Evolutionary conservation across 2,797 vertebrate species (phyloP).

Genomic region (Garrulus glandarius): DNA sequence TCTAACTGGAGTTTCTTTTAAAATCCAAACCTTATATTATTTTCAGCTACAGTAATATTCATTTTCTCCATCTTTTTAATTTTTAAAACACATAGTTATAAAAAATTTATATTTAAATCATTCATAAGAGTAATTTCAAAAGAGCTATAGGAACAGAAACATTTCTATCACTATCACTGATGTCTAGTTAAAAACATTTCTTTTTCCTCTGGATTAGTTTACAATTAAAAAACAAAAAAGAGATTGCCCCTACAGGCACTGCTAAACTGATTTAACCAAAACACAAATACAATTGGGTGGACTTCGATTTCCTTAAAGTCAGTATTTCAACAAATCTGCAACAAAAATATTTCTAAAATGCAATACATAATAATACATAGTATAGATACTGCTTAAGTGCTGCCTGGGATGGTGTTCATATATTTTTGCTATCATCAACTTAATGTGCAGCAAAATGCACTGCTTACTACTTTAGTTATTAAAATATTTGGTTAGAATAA

Average conservation of each 20-base stretch:
- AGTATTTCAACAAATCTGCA: neutral
- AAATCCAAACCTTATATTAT: conserved; percentile 7
- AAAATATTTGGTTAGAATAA: neutral
- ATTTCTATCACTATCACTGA: neutral
- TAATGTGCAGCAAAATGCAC: neutral
- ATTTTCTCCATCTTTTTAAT: neutral
- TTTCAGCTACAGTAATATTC: neutral
- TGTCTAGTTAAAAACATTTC: conserved; percentile 45
- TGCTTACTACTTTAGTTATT: neutral
- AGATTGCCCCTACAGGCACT: conserved; percentile 14
- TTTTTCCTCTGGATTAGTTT: conserved; percentile 45
- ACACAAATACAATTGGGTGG: neutral
- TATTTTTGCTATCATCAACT: neutral
- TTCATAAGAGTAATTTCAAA: conserved; percentile 44
- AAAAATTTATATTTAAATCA: conserved; percentile 47
- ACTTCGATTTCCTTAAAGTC: neutral
- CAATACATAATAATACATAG: neutral
- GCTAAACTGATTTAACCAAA: conserved; percentile 53
- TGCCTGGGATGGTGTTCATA: neutral
- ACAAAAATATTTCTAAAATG: neutral
- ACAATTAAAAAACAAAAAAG: neutral
- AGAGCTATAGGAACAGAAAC: conserved; percentile 34
- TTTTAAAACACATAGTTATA: conserved; percentile 60
- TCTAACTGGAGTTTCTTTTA: neutral
- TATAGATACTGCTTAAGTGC: neutral